Percentiles rank a stretch among this genome's conserved stretches.
Conservation (phyloP, 2,113 vertebrate genomes). For the Penelope pileata region DNA sequence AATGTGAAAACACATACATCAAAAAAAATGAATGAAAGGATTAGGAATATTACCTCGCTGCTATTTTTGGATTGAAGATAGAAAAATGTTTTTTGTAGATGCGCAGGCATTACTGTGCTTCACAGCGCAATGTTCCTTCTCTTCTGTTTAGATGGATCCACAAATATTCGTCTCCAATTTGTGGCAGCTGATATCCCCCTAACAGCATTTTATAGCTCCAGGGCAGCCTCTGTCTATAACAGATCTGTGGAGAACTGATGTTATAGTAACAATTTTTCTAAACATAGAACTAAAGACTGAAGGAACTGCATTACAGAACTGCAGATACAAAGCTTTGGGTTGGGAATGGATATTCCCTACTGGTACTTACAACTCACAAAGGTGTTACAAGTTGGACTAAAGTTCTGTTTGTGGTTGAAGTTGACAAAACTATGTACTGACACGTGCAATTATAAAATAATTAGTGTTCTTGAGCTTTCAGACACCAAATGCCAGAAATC, state of each 20-base stretch:
- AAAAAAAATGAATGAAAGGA: neutral
- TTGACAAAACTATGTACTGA: neutral
- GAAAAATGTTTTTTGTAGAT: neutral
- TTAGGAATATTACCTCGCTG: neutral
- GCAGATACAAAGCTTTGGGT: neutral
- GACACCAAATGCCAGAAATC: neutral
- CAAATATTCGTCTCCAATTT: neutral
- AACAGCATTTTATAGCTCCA: neutral
- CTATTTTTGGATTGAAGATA: neutral
- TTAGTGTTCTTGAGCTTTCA: neutral
- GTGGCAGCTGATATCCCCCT: constrained; percentile 6
- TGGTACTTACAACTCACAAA: neutral
- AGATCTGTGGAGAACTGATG: neutral
- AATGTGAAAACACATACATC: neutral
- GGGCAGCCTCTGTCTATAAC: neutral
- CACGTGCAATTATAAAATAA: neutral
- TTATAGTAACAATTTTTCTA: neutral
- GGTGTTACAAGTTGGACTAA: neutral
- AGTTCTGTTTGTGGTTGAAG: neutral
- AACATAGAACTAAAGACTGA: neutral
- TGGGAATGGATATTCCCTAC: neutral
- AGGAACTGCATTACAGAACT: neutral
- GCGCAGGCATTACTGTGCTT: neutral
- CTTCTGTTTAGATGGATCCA: neutral
- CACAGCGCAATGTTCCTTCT: neutral